Percentiles rank a stretch among this genome's conserved stretches.
phyloP scores from a whole-genome alignment of 2,888 invertebrate genomes.

The Elgonia sp. region DNA sequence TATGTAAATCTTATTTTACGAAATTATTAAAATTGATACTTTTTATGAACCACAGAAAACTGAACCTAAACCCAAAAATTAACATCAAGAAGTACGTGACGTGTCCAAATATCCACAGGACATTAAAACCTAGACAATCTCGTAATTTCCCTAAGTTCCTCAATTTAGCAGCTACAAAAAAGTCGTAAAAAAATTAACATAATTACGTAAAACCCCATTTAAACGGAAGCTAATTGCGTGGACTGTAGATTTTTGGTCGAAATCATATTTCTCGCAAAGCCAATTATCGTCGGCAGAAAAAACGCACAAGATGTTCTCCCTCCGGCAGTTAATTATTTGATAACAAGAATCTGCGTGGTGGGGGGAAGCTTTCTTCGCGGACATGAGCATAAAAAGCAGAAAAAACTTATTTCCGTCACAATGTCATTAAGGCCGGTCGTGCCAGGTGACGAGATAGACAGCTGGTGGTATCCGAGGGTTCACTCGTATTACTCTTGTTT shows the following conservation, averaged over 20 bases:
- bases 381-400: constrained; percentile 17
- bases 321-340: constrained; percentile 48
- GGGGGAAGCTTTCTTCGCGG: constrained; percentile 19
- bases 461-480: constrained; percentile 41
- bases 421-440: constrained; percentile 49
- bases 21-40: no score
- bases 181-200: no score
- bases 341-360: constrained; percentile 22
- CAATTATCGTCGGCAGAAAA: constrained; percentile 17
- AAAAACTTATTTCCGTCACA: constrained; percentile 56
- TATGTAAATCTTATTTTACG: no score
- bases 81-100: no score
- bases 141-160: no score
- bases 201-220: not conserved
- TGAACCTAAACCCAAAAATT: no score
- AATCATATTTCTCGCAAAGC: constrained; percentile 29
- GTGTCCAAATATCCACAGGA: no score
- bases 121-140: no score
- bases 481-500: constrained; percentile 36
- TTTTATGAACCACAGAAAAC: no score
- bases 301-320: constrained; percentile 25
- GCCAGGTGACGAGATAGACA: constrained; percentile 63
- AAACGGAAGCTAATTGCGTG: constrained; percentile 7
- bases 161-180: no score
- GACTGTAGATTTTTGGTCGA: constrained; percentile 17